These are phyloP conservation scores for Gasterosteus aculeatus DNA, from an alignment of 2,113 vertebrate species.

Conservation along the genomic window DNA sequence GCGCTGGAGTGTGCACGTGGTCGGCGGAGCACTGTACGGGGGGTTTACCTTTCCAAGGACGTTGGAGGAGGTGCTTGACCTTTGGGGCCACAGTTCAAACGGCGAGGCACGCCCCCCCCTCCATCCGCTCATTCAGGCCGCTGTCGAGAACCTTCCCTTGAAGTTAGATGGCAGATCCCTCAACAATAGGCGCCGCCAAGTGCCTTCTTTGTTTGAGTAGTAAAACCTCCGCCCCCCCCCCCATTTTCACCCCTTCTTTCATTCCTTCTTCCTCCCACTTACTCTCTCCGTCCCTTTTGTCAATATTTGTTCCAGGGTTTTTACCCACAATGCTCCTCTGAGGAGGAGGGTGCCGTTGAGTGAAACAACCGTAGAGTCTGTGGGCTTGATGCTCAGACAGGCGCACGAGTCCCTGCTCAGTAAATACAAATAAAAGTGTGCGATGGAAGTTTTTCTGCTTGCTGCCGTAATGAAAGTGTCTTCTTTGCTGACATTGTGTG, in stretches of 20 bases:
- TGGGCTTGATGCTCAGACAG: constrained; percentile 52
- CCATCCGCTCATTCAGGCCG: constrained; percentile 45
- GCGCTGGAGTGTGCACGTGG: constrained; percentile 56
- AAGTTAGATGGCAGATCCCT: constrained; percentile 61
- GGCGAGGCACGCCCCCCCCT: constrained; percentile 26
- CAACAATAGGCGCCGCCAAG: constrained; percentile 49
- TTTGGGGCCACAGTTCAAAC: constrained; percentile 64
- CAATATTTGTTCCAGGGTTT: neutral
- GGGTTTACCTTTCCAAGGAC: constrained; percentile 59
- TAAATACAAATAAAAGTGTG: constrained; percentile 55
- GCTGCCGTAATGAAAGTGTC: constrained; percentile 13
- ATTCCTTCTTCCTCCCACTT: constrained; percentile 46
- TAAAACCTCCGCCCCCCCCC: constrained; percentile 36
- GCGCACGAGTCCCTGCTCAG: constrained; percentile 49
- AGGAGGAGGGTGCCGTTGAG: neutral
- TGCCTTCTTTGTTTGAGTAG: constrained; percentile 60
- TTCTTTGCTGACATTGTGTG: no score
- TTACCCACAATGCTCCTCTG: constrained; percentile 23
- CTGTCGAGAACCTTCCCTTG: constrained; percentile 47
- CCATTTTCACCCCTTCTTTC: constrained; percentile 17
- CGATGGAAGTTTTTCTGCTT: constrained; percentile 12
- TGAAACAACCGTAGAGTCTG: constrained; percentile 30
- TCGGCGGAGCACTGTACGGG: constrained; percentile 37
- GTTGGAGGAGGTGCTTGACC: constrained; percentile 57
- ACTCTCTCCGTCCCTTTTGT: constrained; percentile 33